Evolutionary conservation across 1,140 invertebrate genomes (phyloP).

Genomic region (Manduca sexta): DNA sequence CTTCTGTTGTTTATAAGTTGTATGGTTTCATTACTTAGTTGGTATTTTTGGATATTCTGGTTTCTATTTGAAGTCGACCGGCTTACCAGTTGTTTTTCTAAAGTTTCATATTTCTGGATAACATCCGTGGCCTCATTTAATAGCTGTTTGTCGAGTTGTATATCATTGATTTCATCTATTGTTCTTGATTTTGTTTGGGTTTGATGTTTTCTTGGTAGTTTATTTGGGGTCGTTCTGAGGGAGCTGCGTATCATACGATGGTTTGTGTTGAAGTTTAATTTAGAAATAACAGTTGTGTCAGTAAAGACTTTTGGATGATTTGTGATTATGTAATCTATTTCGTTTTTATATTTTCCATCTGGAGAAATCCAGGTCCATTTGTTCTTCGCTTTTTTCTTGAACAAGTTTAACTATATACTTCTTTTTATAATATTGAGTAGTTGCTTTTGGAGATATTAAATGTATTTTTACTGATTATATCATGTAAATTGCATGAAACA

Average conservation of each 20-base stretch:
- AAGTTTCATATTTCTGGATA: not conserved
- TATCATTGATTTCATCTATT: no score
- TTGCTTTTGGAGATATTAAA: no score
- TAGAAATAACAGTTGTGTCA: no score
- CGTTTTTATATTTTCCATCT: no score
- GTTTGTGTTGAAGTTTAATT: constrained; percentile 23
- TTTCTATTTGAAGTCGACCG: constrained; percentile 9
- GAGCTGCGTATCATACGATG: constrained; percentile 21
- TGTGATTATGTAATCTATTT: constrained; percentile 17
- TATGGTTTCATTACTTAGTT: constrained; percentile 12
- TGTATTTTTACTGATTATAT: no score
- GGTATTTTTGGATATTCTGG: constrained; percentile 6
- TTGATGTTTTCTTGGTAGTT: constrained; percentile 14
- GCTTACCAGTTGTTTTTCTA: constrained; percentile 2
- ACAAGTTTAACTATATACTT: no score
- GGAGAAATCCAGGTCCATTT: no score
- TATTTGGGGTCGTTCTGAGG: constrained; percentile 8
- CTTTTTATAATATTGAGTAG: no score
- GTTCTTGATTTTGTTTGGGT: no score
- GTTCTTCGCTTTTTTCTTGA: no score
- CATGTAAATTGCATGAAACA: no score
- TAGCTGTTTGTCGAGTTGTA: constrained; percentile 1
- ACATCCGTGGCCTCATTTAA: no score
- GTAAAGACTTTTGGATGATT: constrained; percentile 13
- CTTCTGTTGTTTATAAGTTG: constrained; percentile 15